phyloP scores from a whole-genome alignment of 35 echinoderm and acorn worm species.

The Patiria miniata region DNA sequence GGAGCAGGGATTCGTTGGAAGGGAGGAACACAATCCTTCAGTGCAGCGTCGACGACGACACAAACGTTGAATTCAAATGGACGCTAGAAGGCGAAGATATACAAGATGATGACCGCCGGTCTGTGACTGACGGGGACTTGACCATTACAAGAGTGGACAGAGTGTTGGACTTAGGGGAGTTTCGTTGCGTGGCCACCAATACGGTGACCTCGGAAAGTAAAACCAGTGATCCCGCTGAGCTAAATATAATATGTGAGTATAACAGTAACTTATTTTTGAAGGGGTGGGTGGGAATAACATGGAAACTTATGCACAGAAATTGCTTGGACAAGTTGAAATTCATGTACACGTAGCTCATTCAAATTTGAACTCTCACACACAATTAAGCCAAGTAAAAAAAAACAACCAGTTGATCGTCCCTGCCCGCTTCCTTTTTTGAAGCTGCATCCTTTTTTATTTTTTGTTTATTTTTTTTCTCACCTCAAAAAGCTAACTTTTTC shows the following conservation, averaged over 20 bases:
- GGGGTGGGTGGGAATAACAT: too few relatives aligned
- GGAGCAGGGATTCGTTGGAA: background rate
- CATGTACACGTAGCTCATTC: too few relatives aligned
- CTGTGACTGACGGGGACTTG: background rate
- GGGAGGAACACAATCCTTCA: constrained; percentile 20
- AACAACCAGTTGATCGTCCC: too few relatives aligned
- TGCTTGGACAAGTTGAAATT: too few relatives aligned
- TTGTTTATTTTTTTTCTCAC: too few relatives aligned
- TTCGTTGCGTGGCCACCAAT: constrained; percentile 25
- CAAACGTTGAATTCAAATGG: constrained; percentile 42
- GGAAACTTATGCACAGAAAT: too few relatives aligned
- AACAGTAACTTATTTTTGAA: background rate
- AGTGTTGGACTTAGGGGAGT: constrained; percentile 24
- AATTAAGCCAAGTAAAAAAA: too few relatives aligned
- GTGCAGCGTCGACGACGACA: constrained; percentile 31
- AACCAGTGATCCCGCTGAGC: constrained; percentile 18
- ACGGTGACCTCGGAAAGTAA: constrained; percentile 4
- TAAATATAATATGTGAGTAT: constrained; percentile 53
- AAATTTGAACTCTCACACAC: too few relatives aligned
- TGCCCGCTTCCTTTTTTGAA: too few relatives aligned
- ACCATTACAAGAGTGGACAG: constrained; percentile 33
- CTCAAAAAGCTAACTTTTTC: too few relatives aligned
- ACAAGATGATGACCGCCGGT: constrained; percentile 5
- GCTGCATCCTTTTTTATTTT: too few relatives aligned
- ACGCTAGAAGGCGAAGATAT: constrained; percentile 38